phyloP scores from a whole-genome alignment of 2,113 vertebrate genomes.

The Carassius gibelio region DNA sequence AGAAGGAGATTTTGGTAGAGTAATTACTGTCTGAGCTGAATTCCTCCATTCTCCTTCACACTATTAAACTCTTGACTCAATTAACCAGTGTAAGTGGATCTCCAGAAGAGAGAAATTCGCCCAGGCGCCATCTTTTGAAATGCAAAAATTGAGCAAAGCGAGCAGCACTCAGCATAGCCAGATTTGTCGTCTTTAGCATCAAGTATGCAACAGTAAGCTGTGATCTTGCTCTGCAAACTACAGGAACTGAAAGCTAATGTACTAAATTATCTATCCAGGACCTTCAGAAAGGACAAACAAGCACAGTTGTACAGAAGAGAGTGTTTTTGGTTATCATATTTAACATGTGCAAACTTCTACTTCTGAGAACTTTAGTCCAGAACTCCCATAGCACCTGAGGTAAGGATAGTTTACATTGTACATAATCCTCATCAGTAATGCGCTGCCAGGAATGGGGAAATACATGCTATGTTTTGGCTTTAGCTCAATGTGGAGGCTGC shows the following conservation, averaged over 20 bases:
- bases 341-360: neutral
- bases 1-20: constrained; percentile 57
- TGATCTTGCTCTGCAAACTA: constrained; percentile 14
- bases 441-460: neutral
- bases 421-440: neutral
- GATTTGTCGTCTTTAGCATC: constrained; percentile 61
- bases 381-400: constrained; percentile 17
- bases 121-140: constrained; percentile 69
- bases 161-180: constrained; percentile 55
- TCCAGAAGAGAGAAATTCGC: constrained; percentile 52
- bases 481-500: constrained; percentile 24
- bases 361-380: neutral
- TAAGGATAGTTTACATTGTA: neutral
- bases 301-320: neutral
- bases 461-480: constrained; percentile 33
- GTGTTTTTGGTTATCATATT: constrained; percentile 19
- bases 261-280: neutral
- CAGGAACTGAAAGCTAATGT: constrained; percentile 33
- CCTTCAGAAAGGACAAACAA: neutral
- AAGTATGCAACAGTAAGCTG: constrained; percentile 37
- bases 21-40: constrained; percentile 71
- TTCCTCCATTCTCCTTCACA: constrained; percentile 66
- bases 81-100: constrained; percentile 65
- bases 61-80: constrained; percentile 73
- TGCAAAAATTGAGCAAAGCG: constrained; percentile 66